Conservation (phyloP, 2,888 invertebrate species). For the Melipona bicolor region DNA sequence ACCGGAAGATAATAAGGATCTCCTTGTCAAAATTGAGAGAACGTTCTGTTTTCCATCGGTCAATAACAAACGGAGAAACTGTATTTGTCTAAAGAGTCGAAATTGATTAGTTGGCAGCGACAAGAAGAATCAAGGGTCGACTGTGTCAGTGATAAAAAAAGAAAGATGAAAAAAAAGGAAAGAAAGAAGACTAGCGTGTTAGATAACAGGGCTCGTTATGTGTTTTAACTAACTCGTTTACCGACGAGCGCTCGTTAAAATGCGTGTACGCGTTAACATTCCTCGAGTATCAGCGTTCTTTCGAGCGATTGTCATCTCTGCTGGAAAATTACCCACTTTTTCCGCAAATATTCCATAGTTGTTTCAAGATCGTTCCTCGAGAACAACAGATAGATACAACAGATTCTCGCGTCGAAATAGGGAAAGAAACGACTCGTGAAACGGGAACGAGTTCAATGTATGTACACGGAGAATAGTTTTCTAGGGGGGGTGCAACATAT, state of each 20-base stretch:
- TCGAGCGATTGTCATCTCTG: not conserved
- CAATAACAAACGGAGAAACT: not conserved
- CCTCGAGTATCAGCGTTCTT: not conserved
- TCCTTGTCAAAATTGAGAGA: not conserved
- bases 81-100: not conserved
- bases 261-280: conserved; percentile 5
- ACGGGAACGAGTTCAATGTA: not conserved
- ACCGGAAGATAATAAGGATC: too few relatives aligned
- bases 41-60: not conserved
- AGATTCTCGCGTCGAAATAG: not conserved
- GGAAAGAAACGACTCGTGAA: not conserved
- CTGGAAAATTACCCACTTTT: not conserved
- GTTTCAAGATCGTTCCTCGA: not conserved
- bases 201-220: conserved; percentile 42
- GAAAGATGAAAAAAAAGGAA: conserved; percentile 32
- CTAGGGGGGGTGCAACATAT: conserved; percentile 59
- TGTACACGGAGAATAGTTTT: not conserved
- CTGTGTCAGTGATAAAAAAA: conserved; percentile 6
- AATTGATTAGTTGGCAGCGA: not conserved
- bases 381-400: too few relatives aligned
- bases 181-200: not conserved
- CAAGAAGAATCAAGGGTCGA: not conserved
- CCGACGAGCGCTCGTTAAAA: conserved; percentile 36
- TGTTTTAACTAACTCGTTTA: conserved; percentile 32
- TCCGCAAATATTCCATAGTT: not conserved